phyloP scores from a whole-genome alignment of 2,797 vertebrate species.

The Sardinella longiceps region DNA sequence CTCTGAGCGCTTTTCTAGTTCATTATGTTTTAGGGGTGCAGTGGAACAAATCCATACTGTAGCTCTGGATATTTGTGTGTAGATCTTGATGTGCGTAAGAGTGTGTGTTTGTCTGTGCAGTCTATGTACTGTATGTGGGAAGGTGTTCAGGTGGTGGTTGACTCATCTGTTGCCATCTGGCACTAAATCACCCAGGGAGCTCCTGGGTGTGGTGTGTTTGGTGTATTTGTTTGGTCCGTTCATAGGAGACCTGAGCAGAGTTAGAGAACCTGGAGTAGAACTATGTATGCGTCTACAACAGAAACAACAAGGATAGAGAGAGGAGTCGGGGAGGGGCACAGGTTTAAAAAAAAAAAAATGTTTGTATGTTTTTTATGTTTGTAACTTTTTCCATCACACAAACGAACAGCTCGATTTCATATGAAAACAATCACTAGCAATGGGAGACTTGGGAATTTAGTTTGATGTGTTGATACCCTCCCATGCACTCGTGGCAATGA shows the following conservation, averaged over 20 bases:
- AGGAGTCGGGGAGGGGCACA: not conserved
- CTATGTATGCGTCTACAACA: not conserved
- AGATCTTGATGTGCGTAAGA: not conserved
- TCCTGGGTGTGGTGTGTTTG: not conserved
- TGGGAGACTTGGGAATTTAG: not conserved
- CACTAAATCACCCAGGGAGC: not conserved
- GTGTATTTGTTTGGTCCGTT: not conserved
- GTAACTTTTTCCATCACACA: conserved; percentile 4
- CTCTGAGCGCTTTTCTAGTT: too few relatives aligned
- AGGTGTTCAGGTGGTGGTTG: not conserved
- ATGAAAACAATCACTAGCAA: conserved; percentile 4
- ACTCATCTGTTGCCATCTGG: not conserved
- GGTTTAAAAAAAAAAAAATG: not conserved
- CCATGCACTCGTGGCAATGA: not conserved
- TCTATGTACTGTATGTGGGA: too few relatives aligned
- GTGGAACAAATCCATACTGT: not conserved
- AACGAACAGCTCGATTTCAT: conserved; percentile 13
- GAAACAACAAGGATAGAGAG: not conserved
- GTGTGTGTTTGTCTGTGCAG: not conserved
- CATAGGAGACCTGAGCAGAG: not conserved
- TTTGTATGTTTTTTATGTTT: not conserved
- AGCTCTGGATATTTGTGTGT: not conserved
- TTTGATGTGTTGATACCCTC: conserved; percentile 19
- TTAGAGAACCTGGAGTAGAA: not conserved
- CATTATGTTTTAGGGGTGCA: not conserved